Conservation (phyloP, 2,888 invertebrate genomes). For the Megamerina dolium region DNA sequence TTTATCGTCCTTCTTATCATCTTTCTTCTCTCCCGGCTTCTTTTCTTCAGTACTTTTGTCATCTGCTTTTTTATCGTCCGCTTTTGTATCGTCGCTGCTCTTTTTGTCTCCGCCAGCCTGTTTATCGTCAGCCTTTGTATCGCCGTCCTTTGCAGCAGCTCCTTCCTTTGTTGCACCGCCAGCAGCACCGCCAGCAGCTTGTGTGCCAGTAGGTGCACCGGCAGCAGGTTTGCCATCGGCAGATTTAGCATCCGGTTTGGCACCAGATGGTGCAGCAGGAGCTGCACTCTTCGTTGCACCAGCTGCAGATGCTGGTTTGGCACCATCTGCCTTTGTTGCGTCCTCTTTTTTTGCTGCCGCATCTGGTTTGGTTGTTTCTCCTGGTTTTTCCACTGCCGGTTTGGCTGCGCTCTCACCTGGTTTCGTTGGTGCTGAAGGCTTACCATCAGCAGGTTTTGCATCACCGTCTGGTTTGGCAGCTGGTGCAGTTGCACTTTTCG, state of each 20-base stretch:
- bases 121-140: constrained; percentile 23
- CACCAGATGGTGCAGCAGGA: constrained; percentile 25
- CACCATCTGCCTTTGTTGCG: constrained; percentile 30
- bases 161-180: constrained; percentile 28
- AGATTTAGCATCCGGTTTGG: constrained; percentile 35
- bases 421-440: constrained; percentile 35
- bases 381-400: constrained; percentile 36
- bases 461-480: constrained; percentile 19
- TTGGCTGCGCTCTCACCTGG: constrained; percentile 32
- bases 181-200: constrained; percentile 29
- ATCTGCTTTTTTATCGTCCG: constrained; percentile 20
- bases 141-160: constrained; percentile 30
- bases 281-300: constrained; percentile 31
- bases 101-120: constrained; percentile 15
- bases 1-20: constrained; percentile 26
- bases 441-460: constrained; percentile 25
- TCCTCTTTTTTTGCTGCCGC: constrained; percentile 40
- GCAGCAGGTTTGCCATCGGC: constrained; percentile 33
- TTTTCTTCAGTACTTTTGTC: constrained; percentile 16
- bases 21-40: constrained; percentile 12
- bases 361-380: constrained; percentile 34
- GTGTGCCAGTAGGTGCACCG: constrained; percentile 30
- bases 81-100: constrained; percentile 24
- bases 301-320: constrained; percentile 32
- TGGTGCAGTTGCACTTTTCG: constrained; percentile 3